phyloP scores from a whole-genome alignment of 2,888 invertebrate species.

The Herminia tarsipennalis region DNA sequence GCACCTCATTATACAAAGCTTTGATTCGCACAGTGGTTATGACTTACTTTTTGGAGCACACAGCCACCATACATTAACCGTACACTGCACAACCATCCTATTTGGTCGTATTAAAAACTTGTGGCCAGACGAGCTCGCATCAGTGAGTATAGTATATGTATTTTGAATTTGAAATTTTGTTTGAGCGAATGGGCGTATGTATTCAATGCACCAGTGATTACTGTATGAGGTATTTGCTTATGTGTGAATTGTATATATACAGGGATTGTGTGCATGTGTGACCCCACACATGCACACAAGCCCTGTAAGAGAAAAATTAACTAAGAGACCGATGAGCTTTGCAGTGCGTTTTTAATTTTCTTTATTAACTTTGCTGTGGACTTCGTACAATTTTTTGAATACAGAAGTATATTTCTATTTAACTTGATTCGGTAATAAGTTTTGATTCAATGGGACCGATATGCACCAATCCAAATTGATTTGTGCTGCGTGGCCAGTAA shows the following conservation, averaged over 20 bases:
- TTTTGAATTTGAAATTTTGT: constrained; percentile 77
- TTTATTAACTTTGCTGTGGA: constrained; percentile 25
- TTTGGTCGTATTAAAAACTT: constrained; percentile 82
- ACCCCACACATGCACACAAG: too few species aligned
- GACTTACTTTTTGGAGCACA: constrained; percentile 74
- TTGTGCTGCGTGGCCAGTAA: too few species aligned
- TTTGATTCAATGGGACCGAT: too few species aligned
- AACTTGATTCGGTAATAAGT: too few species aligned
- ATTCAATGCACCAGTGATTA: constrained; percentile 54
- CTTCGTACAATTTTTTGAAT: background rate
- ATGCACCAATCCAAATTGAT: too few species aligned
- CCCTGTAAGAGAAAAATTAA: constrained; percentile 25
- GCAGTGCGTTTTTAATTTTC: constrained; percentile 31
- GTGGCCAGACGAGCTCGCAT: constrained; percentile 74
- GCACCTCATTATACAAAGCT: constrained; percentile 72
- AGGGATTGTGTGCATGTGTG: constrained; percentile 9
- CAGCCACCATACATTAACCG: constrained; percentile 53
- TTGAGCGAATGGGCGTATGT: constrained; percentile 62
- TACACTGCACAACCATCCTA: constrained; percentile 64
- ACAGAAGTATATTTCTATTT: too few species aligned
- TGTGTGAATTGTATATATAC: constrained; percentile 10
- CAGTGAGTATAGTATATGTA: constrained; percentile 52
- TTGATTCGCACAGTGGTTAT: constrained; percentile 74
- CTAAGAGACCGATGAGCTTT: constrained; percentile 7
- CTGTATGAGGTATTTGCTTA: constrained; percentile 25